Evolutionary conservation across 1,140 invertebrate species (phyloP).

Genomic region (Hormaphis cornu): DNA sequence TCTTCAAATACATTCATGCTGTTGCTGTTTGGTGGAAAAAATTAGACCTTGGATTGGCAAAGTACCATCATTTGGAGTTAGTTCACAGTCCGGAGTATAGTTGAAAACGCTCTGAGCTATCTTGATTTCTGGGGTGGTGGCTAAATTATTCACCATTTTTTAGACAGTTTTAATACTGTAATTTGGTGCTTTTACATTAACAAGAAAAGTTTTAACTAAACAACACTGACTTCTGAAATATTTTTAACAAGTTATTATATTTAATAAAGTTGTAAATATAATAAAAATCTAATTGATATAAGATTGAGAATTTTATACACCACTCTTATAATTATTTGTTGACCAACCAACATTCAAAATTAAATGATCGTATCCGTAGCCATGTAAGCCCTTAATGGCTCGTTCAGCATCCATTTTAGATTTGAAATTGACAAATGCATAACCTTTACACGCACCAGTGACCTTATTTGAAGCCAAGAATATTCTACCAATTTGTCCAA

Average conservation of each 20-base stretch:
- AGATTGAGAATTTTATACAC: neutral
- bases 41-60: no score
- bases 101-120: no score
- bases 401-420: slow-evolving; percentile 77
- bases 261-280: neutral
- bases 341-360: slow-evolving; percentile 99
- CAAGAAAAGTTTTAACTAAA: neutral
- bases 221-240: neutral
- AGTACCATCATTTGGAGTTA: no score
- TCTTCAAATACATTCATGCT: no score
- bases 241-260: neutral
- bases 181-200: no score
- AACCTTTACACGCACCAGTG: slow-evolving; percentile 78
- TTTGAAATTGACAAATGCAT: slow-evolving; percentile 95
- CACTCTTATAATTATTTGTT: slow-evolving; percentile 51
- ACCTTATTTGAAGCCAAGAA: slow-evolving; percentile 78
- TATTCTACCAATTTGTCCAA: slow-evolving; percentile 77
- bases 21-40: no score
- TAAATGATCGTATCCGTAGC: slow-evolving; percentile 95
- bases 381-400: slow-evolving; percentile 83
- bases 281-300: neutral
- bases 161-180: no score
- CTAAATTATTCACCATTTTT: no score
- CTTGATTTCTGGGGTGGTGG: no score
- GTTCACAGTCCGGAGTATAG: no score